phyloP scores from a whole-genome alignment of 2,797 vertebrate genomes.

The Dryobates pubescens region DNA sequence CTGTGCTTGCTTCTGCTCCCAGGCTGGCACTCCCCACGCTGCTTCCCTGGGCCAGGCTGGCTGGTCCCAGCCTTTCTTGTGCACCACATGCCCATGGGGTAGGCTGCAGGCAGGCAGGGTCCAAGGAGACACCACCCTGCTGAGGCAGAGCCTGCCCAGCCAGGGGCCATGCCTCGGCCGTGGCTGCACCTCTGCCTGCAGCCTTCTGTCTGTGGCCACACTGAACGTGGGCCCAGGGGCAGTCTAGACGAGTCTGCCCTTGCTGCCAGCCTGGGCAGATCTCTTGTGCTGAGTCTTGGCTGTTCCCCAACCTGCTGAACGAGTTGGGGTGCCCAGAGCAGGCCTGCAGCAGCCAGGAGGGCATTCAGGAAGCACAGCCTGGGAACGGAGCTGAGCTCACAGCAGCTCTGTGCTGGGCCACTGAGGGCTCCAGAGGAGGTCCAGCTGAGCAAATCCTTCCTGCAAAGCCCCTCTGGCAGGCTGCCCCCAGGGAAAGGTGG shows the following conservation, averaged over 20 bases:
- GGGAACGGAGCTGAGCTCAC: background rate
- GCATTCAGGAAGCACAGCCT: background rate
- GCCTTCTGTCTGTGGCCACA: background rate
- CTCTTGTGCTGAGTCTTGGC: background rate
- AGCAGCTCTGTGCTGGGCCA: background rate
- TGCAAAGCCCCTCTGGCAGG: background rate
- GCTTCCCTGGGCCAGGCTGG: no score
- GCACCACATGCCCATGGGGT: no score
- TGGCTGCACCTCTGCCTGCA: background rate
- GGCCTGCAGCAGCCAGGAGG: background rate
- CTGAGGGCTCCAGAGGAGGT: background rate
- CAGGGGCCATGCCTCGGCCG: background rate
- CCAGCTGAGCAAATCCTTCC: background rate
- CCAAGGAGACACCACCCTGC: no score
- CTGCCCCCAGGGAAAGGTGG: accelerated
- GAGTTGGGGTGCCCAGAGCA: background rate
- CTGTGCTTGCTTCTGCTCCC: no score
- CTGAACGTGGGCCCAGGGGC: background rate
- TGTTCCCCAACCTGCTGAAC: conserved; percentile 3
- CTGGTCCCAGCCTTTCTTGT: no score
- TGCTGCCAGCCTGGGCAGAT: background rate
- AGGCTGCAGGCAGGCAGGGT: no score
- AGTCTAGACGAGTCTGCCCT: background rate
- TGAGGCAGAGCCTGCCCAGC: background rate
- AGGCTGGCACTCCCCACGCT: no score